Conservation (phyloP, 1,140 invertebrate species). For the Harlomillsia oculata region DNA sequence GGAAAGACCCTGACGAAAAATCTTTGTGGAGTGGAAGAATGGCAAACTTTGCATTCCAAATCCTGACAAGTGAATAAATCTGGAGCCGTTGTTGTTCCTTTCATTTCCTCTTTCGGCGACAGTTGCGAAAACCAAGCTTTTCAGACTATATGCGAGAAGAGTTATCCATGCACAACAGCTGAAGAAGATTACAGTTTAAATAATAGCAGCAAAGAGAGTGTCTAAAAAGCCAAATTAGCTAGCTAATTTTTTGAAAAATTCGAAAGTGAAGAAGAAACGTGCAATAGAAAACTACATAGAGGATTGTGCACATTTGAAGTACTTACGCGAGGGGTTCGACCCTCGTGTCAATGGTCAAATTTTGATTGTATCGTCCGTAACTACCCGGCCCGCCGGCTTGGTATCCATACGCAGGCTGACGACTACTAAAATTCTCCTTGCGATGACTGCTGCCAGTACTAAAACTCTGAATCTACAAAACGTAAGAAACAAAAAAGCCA, state of each 20-base stretch:
- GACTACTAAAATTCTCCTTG: constrained; percentile 3
- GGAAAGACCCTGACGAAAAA: constrained; percentile 54
- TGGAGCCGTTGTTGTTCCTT: too few species aligned
- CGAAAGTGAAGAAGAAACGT: too few species aligned
- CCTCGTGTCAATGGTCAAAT: constrained; percentile 37
- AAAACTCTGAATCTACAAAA: constrained; percentile 20
- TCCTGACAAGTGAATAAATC: too few species aligned
- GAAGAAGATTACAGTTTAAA: background rate
- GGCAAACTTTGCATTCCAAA: too few species aligned
- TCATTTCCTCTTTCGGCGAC: too few species aligned
- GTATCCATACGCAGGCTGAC: background rate
- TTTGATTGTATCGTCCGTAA: constrained; percentile 23
- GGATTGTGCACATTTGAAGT: background rate
- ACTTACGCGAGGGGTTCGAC: constrained; percentile 38
- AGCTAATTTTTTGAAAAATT: too few species aligned
- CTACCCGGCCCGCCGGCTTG: constrained; percentile 2
- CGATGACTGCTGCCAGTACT: background rate
- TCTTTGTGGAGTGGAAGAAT: too few species aligned
- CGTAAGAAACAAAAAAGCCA: background rate
- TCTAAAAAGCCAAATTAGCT: background rate
- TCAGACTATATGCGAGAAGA: too few species aligned
- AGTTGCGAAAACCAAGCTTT: background rate
- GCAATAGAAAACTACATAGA: background rate
- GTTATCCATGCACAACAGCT: background rate
- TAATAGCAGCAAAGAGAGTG: background rate